phyloP scores from a whole-genome alignment of 1,140 invertebrate genomes.

The Gonioctena quinquepunctata region DNA sequence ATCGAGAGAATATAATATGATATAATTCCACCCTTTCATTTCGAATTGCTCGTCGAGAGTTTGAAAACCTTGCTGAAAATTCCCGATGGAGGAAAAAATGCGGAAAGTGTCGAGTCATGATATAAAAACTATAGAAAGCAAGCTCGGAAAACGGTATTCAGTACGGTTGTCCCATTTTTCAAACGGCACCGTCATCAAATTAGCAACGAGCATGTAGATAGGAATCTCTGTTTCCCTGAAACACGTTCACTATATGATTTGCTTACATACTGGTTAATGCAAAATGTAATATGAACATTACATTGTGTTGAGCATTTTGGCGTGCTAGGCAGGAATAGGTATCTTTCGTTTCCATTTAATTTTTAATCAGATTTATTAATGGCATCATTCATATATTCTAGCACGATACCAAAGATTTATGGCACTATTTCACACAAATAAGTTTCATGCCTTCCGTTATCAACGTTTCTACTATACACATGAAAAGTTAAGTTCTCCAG shows the following conservation, averaged over 20 bases:
- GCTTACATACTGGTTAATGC: background rate
- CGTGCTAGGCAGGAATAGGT: background rate
- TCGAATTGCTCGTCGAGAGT: background rate
- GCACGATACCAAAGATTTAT: background rate
- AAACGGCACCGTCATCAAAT: background rate
- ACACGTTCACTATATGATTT: background rate
- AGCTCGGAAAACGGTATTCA: background rate
- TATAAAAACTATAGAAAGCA: background rate
- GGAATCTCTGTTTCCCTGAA: background rate
- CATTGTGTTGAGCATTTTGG: background rate
- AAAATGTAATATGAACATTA: background rate
- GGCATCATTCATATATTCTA: background rate
- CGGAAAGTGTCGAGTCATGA: background rate
- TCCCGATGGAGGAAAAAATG: background rate
- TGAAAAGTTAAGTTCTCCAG: too few species aligned
- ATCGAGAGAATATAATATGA: background rate
- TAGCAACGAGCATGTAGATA: background rate
- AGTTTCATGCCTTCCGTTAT: background rate
- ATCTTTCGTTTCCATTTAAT: background rate
- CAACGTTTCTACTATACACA: background rate
- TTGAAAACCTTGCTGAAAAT: background rate
- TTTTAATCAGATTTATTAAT: background rate
- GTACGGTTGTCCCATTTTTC: background rate
- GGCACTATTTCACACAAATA: background rate
- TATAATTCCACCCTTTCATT: background rate